Percentiles rank a stretch among this genome's conserved stretches.
Evolutionary conservation across 1,140 invertebrate species (phyloP).

Genomic region (Rhagoletis zephyria): DNA sequence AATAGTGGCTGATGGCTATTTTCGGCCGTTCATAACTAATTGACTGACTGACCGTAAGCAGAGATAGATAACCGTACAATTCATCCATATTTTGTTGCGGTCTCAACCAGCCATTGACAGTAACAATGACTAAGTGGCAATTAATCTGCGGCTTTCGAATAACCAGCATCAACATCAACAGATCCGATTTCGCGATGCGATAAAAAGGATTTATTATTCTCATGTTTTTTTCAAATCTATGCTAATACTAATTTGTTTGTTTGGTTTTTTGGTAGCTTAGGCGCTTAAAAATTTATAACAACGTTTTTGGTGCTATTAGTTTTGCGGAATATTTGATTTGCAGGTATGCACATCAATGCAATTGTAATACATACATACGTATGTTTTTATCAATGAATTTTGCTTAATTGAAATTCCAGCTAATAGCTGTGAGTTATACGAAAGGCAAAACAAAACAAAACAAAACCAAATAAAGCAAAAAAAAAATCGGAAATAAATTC

Average conservation of each 20-base stretch:
- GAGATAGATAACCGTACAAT: no score
- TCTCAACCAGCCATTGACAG: not conserved
- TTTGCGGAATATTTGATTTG: not conserved
- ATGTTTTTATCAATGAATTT: not conserved
- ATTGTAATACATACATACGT: not conserved
- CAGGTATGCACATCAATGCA: not conserved
- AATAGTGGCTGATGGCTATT: no score
- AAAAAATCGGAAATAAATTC: not conserved
- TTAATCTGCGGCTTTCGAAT: conserved; percentile 20
- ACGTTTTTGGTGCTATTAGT: conserved; percentile 13
- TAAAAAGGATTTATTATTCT: conserved; percentile 18
- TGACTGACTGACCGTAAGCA: no score
- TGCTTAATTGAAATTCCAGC: conserved; percentile 30
- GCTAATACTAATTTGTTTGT: not conserved
- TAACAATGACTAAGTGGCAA: conserved; percentile 28
- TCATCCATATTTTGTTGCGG: no score
- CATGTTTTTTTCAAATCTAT: not conserved
- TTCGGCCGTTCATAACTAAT: no score
- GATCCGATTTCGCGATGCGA: not conserved
- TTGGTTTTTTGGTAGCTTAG: not conserved
- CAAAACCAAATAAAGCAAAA: not conserved
- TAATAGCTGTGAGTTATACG: not conserved
- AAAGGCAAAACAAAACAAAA: not conserved
- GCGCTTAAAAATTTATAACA: conserved; percentile 26
- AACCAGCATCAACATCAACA: no score